Evolutionary conservation across 2,888 invertebrate genomes (phyloP).

Genomic region (Spatulosminthurus flaviceps): DNA sequence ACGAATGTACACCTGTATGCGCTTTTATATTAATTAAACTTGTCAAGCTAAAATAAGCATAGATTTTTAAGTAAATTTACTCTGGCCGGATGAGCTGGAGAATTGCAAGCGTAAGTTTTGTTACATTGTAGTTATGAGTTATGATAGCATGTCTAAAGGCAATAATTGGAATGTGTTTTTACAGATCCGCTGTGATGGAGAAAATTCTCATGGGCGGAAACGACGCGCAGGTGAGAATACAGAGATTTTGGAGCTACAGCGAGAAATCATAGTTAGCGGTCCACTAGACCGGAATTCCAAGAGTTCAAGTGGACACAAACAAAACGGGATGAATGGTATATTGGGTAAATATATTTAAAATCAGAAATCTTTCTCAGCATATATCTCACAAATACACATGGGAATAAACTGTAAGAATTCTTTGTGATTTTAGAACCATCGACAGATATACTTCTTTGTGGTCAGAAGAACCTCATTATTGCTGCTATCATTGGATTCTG

Average conservation of each 20-base stretch:
- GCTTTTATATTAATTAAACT: no score
- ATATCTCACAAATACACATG: not conserved
- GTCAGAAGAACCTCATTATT: slow-evolving; percentile 58
- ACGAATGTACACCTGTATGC: slow-evolving; percentile 73
- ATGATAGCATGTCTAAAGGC: no score
- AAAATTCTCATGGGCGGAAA: slow-evolving; percentile 58
- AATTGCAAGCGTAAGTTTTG: no score
- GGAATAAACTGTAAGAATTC: not conserved
- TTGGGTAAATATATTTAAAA: slow-evolving; percentile 4
- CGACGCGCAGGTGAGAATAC: slow-evolving; percentile 49
- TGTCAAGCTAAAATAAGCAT: not conserved
- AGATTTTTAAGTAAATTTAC: no score
- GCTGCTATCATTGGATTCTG: slow-evolving; percentile 61
- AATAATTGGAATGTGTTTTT: not conserved
- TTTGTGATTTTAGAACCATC: not conserved
- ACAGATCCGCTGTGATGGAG: slow-evolving; percentile 61
- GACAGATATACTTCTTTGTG: slow-evolving; percentile 52
- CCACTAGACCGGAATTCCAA: slow-evolving; percentile 53
- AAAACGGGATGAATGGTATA: not conserved
- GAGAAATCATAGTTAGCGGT: slow-evolving; percentile 61
- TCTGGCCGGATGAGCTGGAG: no score
- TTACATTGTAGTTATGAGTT: no score
- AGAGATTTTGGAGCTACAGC: slow-evolving; percentile 57
- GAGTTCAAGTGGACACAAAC: slow-evolving; percentile 14
- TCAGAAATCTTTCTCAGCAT: not conserved